phyloP scores from a whole-genome alignment of 1,140 invertebrate genomes.

The Armadillidium nasatum region DNA sequence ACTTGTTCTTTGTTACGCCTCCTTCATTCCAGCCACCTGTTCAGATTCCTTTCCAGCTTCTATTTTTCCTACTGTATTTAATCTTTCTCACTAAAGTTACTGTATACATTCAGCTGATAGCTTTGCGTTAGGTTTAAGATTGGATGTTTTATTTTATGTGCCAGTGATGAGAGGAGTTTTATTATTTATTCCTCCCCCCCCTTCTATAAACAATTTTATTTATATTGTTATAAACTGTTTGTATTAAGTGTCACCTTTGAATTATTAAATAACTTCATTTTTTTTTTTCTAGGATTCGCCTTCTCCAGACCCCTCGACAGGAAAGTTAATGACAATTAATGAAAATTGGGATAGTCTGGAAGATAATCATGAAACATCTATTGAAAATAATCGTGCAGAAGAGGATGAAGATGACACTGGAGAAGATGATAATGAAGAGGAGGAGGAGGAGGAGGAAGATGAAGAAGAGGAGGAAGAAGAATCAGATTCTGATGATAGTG shows the following conservation, averaged over 20 bases:
- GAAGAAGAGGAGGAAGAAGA: conserved; percentile 43
- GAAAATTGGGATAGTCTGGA: conserved; percentile 45
- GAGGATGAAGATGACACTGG: conserved; percentile 19
- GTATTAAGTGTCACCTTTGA: background rate
- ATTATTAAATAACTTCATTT: background rate
- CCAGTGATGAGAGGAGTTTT: no score
- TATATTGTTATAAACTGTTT: no score
- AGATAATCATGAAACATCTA: conserved; percentile 27
- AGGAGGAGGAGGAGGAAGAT: background rate
- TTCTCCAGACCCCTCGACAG: conserved; percentile 41
- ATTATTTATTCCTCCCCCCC: no score
- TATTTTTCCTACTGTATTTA: no score
- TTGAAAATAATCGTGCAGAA: conserved; percentile 26
- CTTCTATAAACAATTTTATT: no score
- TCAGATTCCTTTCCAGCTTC: no score
- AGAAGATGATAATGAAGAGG: conserved; percentile 30
- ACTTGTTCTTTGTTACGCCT: no score
- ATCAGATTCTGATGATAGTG: conserved; percentile 38
- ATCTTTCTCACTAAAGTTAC: no score
- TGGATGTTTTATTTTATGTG: no score
- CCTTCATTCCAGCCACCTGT: no score
- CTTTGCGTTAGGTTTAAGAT: no score
- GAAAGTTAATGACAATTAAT: conserved; percentile 45
- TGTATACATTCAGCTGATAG: no score
- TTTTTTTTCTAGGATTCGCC: conserved; percentile 44